Base-by-base conservation (phyloP, 2,888 invertebrate genomes). In the Choristoneura rosaceana region DNA sequence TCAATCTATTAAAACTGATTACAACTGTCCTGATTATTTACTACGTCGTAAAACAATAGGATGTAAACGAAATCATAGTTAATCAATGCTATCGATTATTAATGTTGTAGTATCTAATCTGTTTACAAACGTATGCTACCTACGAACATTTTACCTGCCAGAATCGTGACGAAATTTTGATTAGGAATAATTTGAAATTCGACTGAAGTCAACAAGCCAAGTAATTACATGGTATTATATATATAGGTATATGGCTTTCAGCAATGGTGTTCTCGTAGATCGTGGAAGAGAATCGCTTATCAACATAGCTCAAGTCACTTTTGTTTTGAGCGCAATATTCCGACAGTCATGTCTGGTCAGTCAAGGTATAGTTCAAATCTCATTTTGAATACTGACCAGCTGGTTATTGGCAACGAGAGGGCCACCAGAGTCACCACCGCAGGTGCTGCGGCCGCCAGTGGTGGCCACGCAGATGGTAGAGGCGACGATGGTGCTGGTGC, bases 381-480 rank as follows among this genome's bases (percentile, higher is more conserved):
- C n/a, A 47, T 12, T 17, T 55, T 3, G 17, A 17, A 86, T 71
- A 86, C 92, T 82, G 82, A 90, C 64, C 69, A 58, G 69, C 63
- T 41, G 34, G 59, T 65, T 70, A 70, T 70, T 70, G 61, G 41
- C 66, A 33, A 17, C 58, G 3, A 74, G 66, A 47, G 74, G 74
- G 47, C 74, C 74, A 34, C 74, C 76, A 15, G 77, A 76, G 74
- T 76, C 76, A 1, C 76, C 76, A 12, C 66, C 58, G 69, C 76
- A 76, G 65, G 76, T 74, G 63, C 74, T 58, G 62, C 50, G 43
- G 43, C 74, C 74, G 15, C 74, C 75, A 47, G 65, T 60, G 62
- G 73, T 73, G 65, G 74, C 66, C 47, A 69, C 55, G 70, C 75
- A 75, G 43, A 75, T 33, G 69, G 73, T 76, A 67, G 59, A 50